Base-by-base conservation (phyloP, 2,888 invertebrate genomes). In the Lutraria lutraria region DNA sequence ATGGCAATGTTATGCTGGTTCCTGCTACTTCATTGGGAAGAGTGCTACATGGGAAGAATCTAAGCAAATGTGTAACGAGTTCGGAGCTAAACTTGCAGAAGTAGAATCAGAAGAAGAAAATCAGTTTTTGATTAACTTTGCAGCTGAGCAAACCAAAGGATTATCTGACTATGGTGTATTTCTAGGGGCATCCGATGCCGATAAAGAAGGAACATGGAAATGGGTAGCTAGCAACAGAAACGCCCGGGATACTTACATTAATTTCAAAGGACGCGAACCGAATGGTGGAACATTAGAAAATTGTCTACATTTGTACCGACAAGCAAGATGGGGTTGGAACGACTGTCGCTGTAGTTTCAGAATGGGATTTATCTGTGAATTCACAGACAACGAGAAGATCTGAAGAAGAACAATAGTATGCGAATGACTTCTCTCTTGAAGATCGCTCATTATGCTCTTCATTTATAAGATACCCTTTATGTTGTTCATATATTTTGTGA, bases 281-380 rank as follows among this genome's bases (percentile, higher is more conserved):
- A 83, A 83, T 68, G 83, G 83, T 8, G 21, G n/a, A 21, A 68
- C n/a, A 0, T 1, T 15, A 12, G 83, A 83, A 34, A 83, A 83
- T 83, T 83, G 83, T 68, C 52, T 83, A 4, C 83, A 83, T 56
- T 68, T 83, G n/a, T 83, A 56, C 52, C 19, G 13, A 43, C 21
- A 83, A 21, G 25, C 31, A 15, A 4, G 43, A 13, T 83, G 83
- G 83, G 43, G 21, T 0, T 83, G 83, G 83, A 83, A 83, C 21
- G 83, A 83, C 12, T n/a, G 10, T 3, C n/a, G 0, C 0, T 83
- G 83, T n/a, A 10, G 43, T 3, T 0, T 0, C 0, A 63, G 43
- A 13, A 63, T 83, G 83, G 21, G n/a, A 15, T 83, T 63, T n/a
- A 83, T 83, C 6, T 83, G 83, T 68, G 83, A 83, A 43, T 43